Base-by-base conservation (phyloP, 2,888 invertebrate genomes). In the Osmoderma eremita region DNA sequence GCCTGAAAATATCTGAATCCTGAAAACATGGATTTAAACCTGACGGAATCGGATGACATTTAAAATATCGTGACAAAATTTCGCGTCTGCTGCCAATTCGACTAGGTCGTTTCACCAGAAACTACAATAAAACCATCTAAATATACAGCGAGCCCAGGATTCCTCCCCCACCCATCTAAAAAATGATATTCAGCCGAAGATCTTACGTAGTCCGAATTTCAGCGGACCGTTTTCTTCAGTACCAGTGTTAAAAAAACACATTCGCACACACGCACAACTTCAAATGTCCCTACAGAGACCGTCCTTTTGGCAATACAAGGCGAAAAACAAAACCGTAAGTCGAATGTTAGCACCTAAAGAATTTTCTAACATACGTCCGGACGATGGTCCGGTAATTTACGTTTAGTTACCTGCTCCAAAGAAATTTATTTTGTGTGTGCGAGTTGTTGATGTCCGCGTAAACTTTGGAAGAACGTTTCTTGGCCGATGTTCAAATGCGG, bases 251-350 rank as follows among this genome's bases (percentile, higher is more conserved):
- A 67, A 58, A 51, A 65, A 71, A 72, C 72, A 71, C 67, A 70
- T 42, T 30, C 24, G 30, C 30, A 30, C 30, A 41, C 51, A 51
- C 38, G 41, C 18, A 51, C 51, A 49, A 63, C 63, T 66, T 67
- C 61, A 48, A 69, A 87, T 87, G 87, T 85, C 87, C 78, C 87
- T 87, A 80, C 86, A 88, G 78, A 83, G 88, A 73, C 88, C 88
- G 53, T 83, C 88, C 51, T 89, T 89, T 81, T 89, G 88, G 88
- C 85, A 86, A 67, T 86, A 82, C 50, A 82, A 84, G 75, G 74
- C 78, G 54, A 67, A 77, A 45, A 73, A 75, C 69, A 81, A 80
- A 77, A 84, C 58, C 58, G 58, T 58, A 58, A 58, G 58, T 58
- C 58, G 58, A 58, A 58, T 8, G 58, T 58, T 58, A 58, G 58